Evolutionary conservation across 2,113 vertebrate genomes (phyloP).

Genomic region (Ptyas mucosa): DNA sequence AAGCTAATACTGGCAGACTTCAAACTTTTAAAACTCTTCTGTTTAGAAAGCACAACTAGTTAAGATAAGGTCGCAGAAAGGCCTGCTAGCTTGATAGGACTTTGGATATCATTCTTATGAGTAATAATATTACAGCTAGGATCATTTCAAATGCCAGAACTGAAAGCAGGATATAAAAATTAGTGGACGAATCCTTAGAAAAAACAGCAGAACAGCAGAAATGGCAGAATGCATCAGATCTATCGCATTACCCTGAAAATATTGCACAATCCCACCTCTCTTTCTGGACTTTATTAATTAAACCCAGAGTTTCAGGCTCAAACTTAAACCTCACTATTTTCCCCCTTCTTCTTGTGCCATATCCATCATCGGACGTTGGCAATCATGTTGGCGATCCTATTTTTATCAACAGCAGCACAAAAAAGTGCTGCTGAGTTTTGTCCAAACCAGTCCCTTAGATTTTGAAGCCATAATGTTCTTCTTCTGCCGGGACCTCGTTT

Average conservation of each 20-base stretch:
- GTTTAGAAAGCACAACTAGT: background rate
- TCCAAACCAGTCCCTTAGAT: too few relatives aligned
- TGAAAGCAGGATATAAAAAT: background rate
- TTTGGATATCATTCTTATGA: background rate
- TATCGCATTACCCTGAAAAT: background rate
- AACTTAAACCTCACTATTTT: too few relatives aligned
- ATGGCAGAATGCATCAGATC: background rate
- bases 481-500: too few relatives aligned
- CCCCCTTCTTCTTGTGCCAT: too few relatives aligned
- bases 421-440: too few relatives aligned
- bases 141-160: background rate
- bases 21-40: background rate
- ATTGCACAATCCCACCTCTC: background rate
- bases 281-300: background rate
- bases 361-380: too few relatives aligned
- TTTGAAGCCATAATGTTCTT: too few relatives aligned
- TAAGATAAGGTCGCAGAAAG: background rate
- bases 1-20: background rate
- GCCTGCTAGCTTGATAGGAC: background rate
- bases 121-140: background rate
- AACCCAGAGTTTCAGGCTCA: background rate
- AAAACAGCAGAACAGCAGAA: background rate
- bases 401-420: too few relatives aligned
- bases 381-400: too few relatives aligned
- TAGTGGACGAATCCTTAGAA: background rate